Base-by-base conservation (phyloP, 2,797 vertebrate genomes). In the Enteromius fasciolatus region DNA sequence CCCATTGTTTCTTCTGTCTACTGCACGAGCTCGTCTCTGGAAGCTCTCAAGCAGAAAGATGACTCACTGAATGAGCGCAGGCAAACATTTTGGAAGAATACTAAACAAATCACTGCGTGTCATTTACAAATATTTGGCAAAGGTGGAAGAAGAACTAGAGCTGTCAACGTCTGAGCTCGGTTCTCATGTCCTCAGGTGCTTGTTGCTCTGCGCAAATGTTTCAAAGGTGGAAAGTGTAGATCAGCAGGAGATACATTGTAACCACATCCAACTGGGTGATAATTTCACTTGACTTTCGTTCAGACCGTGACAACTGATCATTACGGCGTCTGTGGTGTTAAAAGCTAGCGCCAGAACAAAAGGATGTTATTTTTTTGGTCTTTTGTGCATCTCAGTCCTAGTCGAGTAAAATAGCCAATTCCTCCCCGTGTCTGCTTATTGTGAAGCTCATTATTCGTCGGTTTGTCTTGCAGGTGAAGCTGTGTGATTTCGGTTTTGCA, bases 401-500 rank as follows among this genome's bases (percentile, higher is more conserved):
- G 59, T 75, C n/a, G 11, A 75, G 61, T 82, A 48, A 73, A 82
- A 67, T 75, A 67, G 70, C 80, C 80, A 75, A 48, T 81, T 81
- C 70, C n/a, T 75, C 46, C 44, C 25, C 12, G 59, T 6, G 61
- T 82, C 46, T 82, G 81, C 23, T 82, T 15, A 57, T 48, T 76
- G 25, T 61, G 48, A 64, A 25, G 76, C 78, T 80, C 76, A 85
- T 72, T 63, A 54, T 86, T 80, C 66, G 61, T 41, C 39, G 33
- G 36, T 78, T 59, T 87, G 72, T 84, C 67, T 69, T 76, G 15
- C 92, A 99, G 98, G 98, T 99, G 86, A 99, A 99, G 88, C 95
- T 99, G 33, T 99, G 98, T 81, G 98, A 99, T 90, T 99, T 99
- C 69, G 98, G 98, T 66, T 99, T 99, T 86, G 98, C 98, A 57